Percentiles rank a stretch among this genome's conserved stretches.
phyloP scores from a whole-genome alignment of 2,888 invertebrate species.

The Tenthredo scrophulariae region DNA sequence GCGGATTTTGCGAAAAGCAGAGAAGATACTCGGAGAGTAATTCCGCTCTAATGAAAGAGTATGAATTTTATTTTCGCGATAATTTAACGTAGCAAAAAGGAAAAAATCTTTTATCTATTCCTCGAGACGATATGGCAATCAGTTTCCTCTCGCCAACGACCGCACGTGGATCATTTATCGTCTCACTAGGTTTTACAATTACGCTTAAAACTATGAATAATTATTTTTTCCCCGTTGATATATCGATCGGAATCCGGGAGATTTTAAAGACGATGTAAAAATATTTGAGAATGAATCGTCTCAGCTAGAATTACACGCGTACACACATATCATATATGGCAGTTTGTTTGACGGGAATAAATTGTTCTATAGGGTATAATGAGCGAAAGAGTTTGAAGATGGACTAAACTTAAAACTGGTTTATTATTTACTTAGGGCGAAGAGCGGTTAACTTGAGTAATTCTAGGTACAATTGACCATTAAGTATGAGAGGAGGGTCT shows the following conservation, averaged over 20 bases:
- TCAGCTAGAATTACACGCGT: background rate
- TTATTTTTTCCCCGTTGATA: background rate
- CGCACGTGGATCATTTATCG: background rate
- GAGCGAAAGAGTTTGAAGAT: background rate
- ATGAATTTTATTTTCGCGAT: background rate
- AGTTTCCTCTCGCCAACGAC: conserved; percentile 18
- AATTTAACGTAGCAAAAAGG: background rate
- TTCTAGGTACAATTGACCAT: conserved; percentile 66
- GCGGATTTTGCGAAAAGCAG: background rate
- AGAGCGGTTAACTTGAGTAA: conserved; percentile 60
- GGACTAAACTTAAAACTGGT: conserved; percentile 37
- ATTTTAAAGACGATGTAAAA: background rate
- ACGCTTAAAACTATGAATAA: background rate
- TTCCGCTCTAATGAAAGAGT: background rate
- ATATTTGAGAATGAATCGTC: background rate
- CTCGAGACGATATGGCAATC: conserved; percentile 8
- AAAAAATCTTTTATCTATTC: background rate
- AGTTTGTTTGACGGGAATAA: background rate
- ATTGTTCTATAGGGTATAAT: background rate
- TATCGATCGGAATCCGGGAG: background rate
- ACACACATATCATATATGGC: background rate
- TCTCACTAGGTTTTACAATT: background rate
- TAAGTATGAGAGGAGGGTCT: conserved; percentile 58
- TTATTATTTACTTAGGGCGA: conserved; percentile 69
- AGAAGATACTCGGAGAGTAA: background rate